Evolutionary conservation across 2,113 vertebrate genomes (phyloP).

Genomic region (Ameiurus melas): DNA sequence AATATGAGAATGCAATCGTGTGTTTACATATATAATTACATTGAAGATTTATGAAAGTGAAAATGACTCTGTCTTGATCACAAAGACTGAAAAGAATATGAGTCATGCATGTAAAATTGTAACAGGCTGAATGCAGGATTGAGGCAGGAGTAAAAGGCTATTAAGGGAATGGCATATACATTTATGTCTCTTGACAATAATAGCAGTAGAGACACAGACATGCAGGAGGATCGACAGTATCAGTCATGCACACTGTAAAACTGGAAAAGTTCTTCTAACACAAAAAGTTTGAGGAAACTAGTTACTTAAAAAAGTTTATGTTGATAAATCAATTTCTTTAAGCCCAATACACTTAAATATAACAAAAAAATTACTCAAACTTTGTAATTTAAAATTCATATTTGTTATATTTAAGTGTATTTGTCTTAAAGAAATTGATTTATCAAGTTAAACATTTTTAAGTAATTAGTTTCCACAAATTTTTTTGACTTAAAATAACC

Average conservation of each 20-base stretch:
- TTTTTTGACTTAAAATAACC: too few relatives aligned
- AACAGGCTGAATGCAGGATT: background rate
- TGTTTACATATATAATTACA: background rate
- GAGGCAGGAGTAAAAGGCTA: background rate
- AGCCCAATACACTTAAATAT: too few relatives aligned
- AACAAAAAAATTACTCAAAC: too few relatives aligned
- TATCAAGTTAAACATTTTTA: too few relatives aligned
- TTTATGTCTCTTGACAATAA: background rate
- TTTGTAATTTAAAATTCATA: too few relatives aligned
- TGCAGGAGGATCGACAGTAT: background rate
- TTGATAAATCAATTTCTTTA: too few relatives aligned
- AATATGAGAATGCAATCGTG: background rate
- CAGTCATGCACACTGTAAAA: background rate
- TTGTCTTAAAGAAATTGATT: too few relatives aligned
- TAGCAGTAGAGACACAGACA: background rate
- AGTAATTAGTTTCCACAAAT: too few relatives aligned
- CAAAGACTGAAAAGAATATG: background rate
- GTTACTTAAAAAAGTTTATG: too few relatives aligned
- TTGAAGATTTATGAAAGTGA: background rate
- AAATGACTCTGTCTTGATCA: background rate
- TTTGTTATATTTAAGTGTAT: too few relatives aligned
- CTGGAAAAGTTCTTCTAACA: too few relatives aligned
- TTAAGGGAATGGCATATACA: background rate
- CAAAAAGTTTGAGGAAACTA: too few relatives aligned
- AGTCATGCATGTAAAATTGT: background rate